Conservation (phyloP, 2,888 invertebrate genomes). For the Chamaedrilus cognettii region DNA sequence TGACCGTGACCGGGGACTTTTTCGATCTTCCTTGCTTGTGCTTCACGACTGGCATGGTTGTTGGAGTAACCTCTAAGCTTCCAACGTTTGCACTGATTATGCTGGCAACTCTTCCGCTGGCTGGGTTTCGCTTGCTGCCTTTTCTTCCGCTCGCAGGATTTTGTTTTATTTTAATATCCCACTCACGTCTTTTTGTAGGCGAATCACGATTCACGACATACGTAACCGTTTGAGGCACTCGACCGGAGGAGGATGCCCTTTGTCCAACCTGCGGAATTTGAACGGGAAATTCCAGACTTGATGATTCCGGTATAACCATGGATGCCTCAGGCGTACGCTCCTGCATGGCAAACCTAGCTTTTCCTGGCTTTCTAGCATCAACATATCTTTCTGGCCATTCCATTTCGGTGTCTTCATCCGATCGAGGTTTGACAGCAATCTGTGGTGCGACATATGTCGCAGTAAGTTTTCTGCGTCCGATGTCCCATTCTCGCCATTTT, state of each 20-base stretch:
- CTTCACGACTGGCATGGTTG: background rate
- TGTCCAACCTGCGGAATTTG: background rate
- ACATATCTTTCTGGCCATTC: background rate
- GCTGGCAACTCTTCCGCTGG: background rate
- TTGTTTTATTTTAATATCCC: background rate
- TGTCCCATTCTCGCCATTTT: background rate
- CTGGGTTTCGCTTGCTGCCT: background rate
- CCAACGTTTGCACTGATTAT: background rate
- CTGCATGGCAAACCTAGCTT: background rate
- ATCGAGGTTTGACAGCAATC: background rate
- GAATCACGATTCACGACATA: background rate
- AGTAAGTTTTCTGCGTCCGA: background rate
- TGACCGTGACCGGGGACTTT: background rate
- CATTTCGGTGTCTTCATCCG: background rate
- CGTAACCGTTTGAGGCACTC: background rate
- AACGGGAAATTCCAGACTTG: constrained; percentile 7
- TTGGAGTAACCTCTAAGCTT: background rate
- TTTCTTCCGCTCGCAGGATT: background rate
- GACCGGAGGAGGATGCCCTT: background rate
- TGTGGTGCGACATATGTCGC: background rate
- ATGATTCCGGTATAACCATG: constrained; percentile 1
- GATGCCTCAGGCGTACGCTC: background rate
- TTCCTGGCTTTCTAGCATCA: background rate
- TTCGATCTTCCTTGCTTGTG: background rate
- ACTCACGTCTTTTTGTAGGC: background rate